Percentiles rank a stretch among this genome's conserved stretches.
phyloP scores from a whole-genome alignment of 2,888 invertebrate species.

The Apotomis turbidana region DNA sequence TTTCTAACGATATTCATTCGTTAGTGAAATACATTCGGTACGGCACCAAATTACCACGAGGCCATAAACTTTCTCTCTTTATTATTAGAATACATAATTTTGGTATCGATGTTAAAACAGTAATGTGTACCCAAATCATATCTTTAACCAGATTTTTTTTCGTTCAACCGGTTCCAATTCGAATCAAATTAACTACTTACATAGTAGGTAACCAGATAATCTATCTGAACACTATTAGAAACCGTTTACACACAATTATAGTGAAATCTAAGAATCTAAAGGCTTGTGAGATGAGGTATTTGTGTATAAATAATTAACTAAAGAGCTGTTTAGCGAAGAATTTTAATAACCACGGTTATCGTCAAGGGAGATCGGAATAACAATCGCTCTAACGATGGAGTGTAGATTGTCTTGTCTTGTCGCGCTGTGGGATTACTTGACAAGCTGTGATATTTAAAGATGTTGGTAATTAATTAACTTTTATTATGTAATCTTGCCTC shows the following conservation, averaged over 20 bases:
- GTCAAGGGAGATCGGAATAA: conserved; percentile 22
- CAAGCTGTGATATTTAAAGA: conserved; percentile 7
- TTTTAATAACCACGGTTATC: conserved; percentile 12
- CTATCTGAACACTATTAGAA: conserved; percentile 28
- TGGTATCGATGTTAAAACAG: conserved; percentile 33
- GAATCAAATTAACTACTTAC: conserved; percentile 26
- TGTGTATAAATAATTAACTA: conserved; percentile 26
- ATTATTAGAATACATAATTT: conserved; percentile 37
- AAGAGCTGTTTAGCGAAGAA: conserved; percentile 11
- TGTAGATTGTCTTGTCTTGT: conserved; percentile 6
- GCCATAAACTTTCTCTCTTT: conserved; percentile 30
- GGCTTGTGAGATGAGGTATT: conserved; percentile 19
- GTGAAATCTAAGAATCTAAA: conserved; percentile 27
- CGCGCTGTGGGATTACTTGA: not conserved
- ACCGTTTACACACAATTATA: conserved; percentile 31
- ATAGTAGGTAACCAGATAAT: conserved; percentile 23
- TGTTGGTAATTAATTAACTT: conserved; percentile 7
- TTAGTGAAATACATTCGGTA: conserved; percentile 31
- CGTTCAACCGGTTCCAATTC: conserved; percentile 23
- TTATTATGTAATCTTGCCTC: conserved; percentile 11
- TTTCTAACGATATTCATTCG: conserved; percentile 3
- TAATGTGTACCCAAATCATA: conserved; percentile 35
- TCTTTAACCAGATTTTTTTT: conserved; percentile 23
- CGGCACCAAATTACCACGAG: conserved; percentile 27
- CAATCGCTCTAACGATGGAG: conserved; percentile 1